Evolutionary conservation across 2,797 vertebrate species (phyloP), one percentile per base, ranked within the genome.

Genomic region (Malacoctenus gilli): DNA sequence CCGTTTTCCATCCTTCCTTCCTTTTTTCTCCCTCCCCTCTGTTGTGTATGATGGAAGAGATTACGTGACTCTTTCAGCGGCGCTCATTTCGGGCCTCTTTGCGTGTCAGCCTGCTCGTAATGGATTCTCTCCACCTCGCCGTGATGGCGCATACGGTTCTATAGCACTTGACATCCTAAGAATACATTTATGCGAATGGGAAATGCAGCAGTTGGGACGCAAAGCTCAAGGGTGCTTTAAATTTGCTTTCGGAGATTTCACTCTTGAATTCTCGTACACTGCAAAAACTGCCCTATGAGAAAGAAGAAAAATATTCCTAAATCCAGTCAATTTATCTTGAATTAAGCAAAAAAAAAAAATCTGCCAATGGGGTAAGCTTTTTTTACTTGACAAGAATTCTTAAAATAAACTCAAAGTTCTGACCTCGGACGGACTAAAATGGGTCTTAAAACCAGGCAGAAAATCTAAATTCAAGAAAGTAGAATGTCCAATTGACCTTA

Each of bases 101-200:
- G 43, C 28, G 3, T 18, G 47, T 30, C 48, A 21, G 42, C 13
- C 21, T 51, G 23, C 12, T 22, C 18, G 37, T 63, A 75, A 80
- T 65, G 59, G 57, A 46, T 53, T 56, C 48, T 43, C 36, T 59
- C 2, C 35, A 39, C 42, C 53, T 59, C 22, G n/a, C 51, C 36
- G 12, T 37, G 34, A 52, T 55, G 34, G 19, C 32, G 41, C 60
- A 38, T 72, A 11, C 69, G 16, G 19, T 42, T 65, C 40, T 47
- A 31, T 53, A 40, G 59, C 18, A 37, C 65, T 30, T 28, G 20
- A 34, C 56, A 43, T 50, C 20, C 56, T 44, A 43, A 48, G 48
- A 62, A 70, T 79, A 6, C 41, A 68, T 72, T 59, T 43, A 37
- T 61, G 32, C 50, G 59, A 58, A 80, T 73, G 25, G 13, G 60